Evolutionary conservation across 2,113 vertebrate genomes (phyloP), one percentile per base, ranked within the genome.

Genomic region (Choloepus hoffmanni): DNA sequence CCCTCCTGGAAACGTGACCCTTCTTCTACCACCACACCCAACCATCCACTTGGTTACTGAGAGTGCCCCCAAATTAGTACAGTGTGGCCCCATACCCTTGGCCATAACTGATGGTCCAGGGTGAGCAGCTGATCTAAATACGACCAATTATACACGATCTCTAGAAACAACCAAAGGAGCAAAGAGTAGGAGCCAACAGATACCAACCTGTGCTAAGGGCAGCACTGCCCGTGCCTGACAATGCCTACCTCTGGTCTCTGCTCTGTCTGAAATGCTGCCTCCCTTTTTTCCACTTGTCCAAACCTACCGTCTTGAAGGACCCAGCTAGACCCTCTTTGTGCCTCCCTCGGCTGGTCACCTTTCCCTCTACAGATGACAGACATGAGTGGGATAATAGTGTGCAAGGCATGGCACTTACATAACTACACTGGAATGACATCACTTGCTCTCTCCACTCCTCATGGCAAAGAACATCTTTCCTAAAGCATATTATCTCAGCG

Each of bases 181-280:
- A 48, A 76, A 67, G 23, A 28, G 4, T 23, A 81, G 60, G 60
- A 40, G 60, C 60, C 67, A 89, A 18, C 0, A 65, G 62, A 30
- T 28, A 82, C 63, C 50, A 33, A 95, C 33, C 5, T 12, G n/a
- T 70, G 26, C 63, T 58, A 65, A 84, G 28, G 15, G 12, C 72
- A 78, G 18, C 18, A 11, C 68, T 87, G 9, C 68, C 18, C 15
- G 26, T 76, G 4, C 21, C 30, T 33, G 74, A 5, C 1, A 19
- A 81, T 30, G 21, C 24, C 63, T 67, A 77, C 33, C 21, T 92
- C 79, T 33, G 62, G 50, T 45, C 82, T 95, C 70, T 70, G 50
- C 30, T 50, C 33, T 70, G 40, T 91, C 92, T 70, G 28, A 92
- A 94, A 83, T 36, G 24, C 48, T 83, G 68, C 79, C 45, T 86